These are phyloP conservation scores for Cataglyphis livida DNA, from an alignment of 2,888 invertebrate genomes.

Conservation along the genomic window DNA sequence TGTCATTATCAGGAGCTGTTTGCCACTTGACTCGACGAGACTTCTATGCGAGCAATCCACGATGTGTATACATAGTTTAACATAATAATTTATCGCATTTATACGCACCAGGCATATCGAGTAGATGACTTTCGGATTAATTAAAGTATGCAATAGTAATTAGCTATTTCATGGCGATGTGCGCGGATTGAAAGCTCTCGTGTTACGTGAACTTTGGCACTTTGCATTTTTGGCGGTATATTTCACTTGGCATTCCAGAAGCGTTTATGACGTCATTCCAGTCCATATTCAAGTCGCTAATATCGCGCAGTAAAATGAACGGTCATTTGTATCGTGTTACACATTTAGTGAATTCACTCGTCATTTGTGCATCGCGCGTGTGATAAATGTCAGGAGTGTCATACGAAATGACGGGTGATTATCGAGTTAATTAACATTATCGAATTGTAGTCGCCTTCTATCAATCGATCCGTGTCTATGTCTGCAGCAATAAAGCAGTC, in stretches of 20 bases:
- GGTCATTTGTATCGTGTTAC: neutral
- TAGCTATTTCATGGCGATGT: neutral
- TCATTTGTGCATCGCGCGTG: neutral
- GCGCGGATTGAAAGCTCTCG: neutral
- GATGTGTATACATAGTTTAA: neutral
- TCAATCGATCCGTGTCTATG: neutral
- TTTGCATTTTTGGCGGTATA: neutral
- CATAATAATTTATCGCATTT: neutral
- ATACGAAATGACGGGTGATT: slow-evolving; percentile 3
- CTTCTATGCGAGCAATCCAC: neutral
- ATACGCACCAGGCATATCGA: neutral
- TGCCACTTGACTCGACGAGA: neutral
- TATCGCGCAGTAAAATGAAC: neutral
- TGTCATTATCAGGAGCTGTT: neutral
- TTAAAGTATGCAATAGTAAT: neutral
- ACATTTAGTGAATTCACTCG: neutral
- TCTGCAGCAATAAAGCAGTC: neutral
- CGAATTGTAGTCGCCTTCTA: neutral
- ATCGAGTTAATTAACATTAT: slow-evolving; percentile 23
- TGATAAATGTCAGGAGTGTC: slow-evolving; percentile 15
- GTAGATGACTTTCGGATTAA: neutral
- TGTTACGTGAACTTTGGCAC: neutral
- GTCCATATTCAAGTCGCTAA: neutral
- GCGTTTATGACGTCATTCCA: neutral
- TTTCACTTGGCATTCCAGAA: neutral